Evolutionary conservation across 1,140 invertebrate species (phyloP).

Genomic region (Drosophila biarmipes): DNA sequence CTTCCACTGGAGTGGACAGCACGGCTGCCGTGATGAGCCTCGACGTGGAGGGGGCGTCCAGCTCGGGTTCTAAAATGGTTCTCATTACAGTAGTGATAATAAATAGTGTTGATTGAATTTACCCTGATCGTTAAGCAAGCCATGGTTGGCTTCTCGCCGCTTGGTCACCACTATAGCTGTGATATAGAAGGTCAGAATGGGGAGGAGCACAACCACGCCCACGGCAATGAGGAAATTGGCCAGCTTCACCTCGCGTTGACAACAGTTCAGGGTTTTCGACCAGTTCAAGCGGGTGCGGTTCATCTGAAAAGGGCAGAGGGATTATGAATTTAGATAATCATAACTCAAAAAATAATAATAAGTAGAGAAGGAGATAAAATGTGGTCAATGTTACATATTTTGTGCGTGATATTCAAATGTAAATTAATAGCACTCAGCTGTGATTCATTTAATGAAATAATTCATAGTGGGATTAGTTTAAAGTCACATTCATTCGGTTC

Average conservation of each 20-base stretch:
- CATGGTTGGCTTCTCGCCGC: conserved; percentile 64
- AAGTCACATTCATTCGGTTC: too few species aligned
- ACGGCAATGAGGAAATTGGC: conserved; percentile 45
- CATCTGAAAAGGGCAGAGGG: conserved; percentile 48
- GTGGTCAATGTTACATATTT: too few species aligned
- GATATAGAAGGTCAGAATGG: conserved; percentile 63
- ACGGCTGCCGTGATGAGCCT: conserved; percentile 58
- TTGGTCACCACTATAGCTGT: conserved; percentile 57
- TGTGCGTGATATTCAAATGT: too few species aligned
- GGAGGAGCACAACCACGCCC: conserved; percentile 43
- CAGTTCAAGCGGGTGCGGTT: conserved; percentile 69
- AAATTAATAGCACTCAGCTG: too few species aligned
- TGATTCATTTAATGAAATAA: too few species aligned
- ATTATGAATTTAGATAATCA: too few species aligned
- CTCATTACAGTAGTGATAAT: not conserved
- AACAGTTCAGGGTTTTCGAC: conserved; percentile 72
- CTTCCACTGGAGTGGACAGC: conserved; percentile 40
- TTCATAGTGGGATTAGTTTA: too few species aligned
- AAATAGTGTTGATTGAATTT: not conserved
- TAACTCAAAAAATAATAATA: too few species aligned
- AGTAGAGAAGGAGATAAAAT: too few species aligned
- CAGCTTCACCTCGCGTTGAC: conserved; percentile 61
- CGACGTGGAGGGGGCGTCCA: conserved; percentile 59
- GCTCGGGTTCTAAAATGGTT: conserved; percentile 28
- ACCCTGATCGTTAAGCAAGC: conserved; percentile 55